These are phyloP conservation scores for cat (Felis catus) DNA, from an alignment of 2,113 vertebrate species.

Conservation along the genomic window DNA sequence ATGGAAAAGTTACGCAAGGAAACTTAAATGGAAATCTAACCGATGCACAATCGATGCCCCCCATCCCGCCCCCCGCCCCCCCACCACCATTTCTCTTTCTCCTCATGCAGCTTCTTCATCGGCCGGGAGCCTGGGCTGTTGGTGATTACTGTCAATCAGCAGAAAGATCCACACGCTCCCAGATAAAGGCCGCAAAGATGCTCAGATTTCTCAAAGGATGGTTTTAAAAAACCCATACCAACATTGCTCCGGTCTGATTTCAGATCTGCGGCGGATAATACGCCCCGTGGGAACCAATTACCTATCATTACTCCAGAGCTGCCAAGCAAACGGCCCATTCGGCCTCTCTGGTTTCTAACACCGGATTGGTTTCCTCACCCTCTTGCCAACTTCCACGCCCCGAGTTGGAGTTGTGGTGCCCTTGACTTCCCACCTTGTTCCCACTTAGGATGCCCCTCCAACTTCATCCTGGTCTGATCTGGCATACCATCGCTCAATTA, in stretches of 20 bases:
- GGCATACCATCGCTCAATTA: neutral
- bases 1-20: slow-evolving; percentile 40
- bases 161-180: neutral
- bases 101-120: neutral
- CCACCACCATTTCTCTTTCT: neutral
- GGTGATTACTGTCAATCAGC: neutral
- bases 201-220: neutral
- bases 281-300: neutral
- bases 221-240: neutral
- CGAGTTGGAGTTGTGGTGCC: neutral
- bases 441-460: neutral
- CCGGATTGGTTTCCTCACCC: neutral
- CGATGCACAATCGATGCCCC: neutral
- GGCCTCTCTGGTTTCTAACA: neutral
- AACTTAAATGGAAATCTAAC: slow-evolving; percentile 22
- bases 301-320: neutral
- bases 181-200: neutral
- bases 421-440: neutral
- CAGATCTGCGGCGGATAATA: slow-evolving; percentile 8
- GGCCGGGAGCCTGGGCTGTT: neutral
- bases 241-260: neutral
- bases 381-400: neutral
- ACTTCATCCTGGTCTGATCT: neutral
- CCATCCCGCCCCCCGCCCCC: neutral
- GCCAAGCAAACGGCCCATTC: slow-evolving; percentile 15